Evolutionary conservation across 2,888 invertebrate genomes (phyloP).

Genomic region (Ferrisia virgata): DNA sequence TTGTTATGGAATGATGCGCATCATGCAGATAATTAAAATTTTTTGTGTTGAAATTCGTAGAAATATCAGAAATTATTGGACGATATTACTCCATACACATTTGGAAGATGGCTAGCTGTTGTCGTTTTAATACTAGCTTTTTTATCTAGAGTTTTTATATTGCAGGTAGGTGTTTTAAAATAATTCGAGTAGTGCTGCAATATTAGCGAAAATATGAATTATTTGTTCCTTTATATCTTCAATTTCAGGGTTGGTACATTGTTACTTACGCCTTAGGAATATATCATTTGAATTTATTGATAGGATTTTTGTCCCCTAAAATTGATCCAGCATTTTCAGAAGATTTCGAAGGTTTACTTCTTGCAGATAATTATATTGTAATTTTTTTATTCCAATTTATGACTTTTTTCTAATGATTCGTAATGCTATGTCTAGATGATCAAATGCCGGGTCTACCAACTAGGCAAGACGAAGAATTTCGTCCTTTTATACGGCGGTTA

Average conservation of each 20-base stretch:
- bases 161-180: conserved; percentile 64
- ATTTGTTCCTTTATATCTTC: conserved; percentile 20
- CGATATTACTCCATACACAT: conserved; percentile 78
- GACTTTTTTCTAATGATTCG: neutral
- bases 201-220: conserved; percentile 25
- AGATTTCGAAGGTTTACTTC: conserved; percentile 50
- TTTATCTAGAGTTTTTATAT: conserved; percentile 74
- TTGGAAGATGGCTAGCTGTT: conserved; percentile 76
- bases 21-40: neutral
- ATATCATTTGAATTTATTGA: conserved; percentile 97
- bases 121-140: conserved; percentile 68
- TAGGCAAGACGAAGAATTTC: conserved; percentile 90
- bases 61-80: conserved; percentile 81
- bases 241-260: conserved; percentile 96
- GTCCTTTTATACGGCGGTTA: conserved; percentile 91
- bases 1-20: too few species aligned
- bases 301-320: conserved; percentile 99
- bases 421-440: conserved; percentile 59
- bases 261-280: conserved; percentile 98
- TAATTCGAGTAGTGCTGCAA: neutral
- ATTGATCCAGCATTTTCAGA: conserved; percentile 69
- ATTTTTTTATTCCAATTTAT: neutral
- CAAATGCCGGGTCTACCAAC: conserved; percentile 93
- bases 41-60: conserved; percentile 54
- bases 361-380: too few species aligned